phyloP scores from a whole-genome alignment of 2,797 vertebrate genomes.

The Chelonia mydas region DNA sequence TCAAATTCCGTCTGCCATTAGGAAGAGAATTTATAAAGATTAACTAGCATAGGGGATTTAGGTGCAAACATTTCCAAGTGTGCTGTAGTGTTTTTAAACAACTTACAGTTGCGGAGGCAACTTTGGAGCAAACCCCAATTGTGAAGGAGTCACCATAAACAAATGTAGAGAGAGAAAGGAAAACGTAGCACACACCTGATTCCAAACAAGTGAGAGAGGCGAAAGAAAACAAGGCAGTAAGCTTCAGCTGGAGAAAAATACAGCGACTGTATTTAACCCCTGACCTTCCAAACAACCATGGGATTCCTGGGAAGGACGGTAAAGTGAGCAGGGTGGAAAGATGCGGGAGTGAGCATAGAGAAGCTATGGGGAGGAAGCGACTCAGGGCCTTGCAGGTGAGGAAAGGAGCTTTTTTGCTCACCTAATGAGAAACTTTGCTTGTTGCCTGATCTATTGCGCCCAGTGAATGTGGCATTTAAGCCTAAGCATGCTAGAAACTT shows the following conservation, averaged over 20 bases:
- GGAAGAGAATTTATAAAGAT: neutral
- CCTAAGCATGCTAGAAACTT: conserved; percentile 17
- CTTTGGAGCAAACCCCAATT: conserved; percentile 5
- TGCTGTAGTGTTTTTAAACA: conserved; percentile 1
- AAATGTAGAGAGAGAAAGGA: neutral
- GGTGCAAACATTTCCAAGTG: neutral
- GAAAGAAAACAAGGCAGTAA: conserved; percentile 2
- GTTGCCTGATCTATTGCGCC: conserved; percentile 32
- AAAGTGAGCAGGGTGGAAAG: neutral
- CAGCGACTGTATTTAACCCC: neutral
- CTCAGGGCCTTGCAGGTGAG: neutral
- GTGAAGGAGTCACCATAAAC: neutral
- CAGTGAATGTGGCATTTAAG: conserved; percentile 33
- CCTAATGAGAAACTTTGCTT: conserved; percentile 15
- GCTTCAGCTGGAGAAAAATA: conserved; percentile 7
- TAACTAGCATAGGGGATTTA: neutral
- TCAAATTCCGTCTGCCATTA: neutral
- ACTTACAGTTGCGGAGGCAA: neutral
- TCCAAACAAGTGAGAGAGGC: neutral
- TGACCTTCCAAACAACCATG: neutral
- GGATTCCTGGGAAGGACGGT: conserved; percentile 12
- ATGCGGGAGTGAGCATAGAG: conserved; percentile 31
- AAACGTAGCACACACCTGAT: neutral
- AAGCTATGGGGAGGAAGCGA: neutral
- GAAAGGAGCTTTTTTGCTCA: neutral